Percentiles rank a stretch among this genome's conserved stretches.
phyloP scores from a whole-genome alignment of 2,797 vertebrate genomes.

The Sus cebifrons region DNA sequence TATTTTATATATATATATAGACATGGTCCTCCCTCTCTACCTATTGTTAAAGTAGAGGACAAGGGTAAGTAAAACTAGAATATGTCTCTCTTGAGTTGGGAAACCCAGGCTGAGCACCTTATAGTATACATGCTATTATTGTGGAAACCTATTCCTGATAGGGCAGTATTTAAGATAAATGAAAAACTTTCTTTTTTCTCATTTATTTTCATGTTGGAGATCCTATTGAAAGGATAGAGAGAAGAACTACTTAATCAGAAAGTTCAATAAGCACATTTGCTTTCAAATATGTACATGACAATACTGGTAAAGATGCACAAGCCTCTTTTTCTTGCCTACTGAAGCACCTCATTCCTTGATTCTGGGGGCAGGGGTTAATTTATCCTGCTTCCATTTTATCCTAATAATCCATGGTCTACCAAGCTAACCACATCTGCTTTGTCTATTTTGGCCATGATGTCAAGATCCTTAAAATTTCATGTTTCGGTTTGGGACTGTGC shows the following conservation, averaged over 20 bases:
- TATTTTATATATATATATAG: background rate
- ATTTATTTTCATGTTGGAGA: background rate
- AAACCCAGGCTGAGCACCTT: background rate
- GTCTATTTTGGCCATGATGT: conserved; percentile 82
- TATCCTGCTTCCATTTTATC: conserved; percentile 84
- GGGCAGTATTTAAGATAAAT: background rate
- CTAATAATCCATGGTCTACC: conserved; percentile 82
- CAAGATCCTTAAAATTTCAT: conserved; percentile 81
- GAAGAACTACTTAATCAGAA: conserved; percentile 51
- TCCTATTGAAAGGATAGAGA: background rate
- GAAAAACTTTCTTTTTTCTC: background rate
- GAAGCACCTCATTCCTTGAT: background rate
- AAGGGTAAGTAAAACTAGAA: background rate
- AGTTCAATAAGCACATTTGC: background rate
- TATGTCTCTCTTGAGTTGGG: background rate
- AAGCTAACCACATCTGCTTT: conserved; percentile 83
- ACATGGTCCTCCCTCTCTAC: background rate
- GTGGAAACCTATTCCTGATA: background rate
- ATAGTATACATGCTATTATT: background rate
- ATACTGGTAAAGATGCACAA: conserved; percentile 23
- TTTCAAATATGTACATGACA: background rate
- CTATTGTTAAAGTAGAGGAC: background rate
- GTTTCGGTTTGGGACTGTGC: conserved; percentile 75
- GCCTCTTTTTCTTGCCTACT: background rate
- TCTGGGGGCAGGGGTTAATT: background rate